A percentile compares a stretch with the other conserved stretches of the same genome.
These are phyloP conservation scores for Chloroceryle amazona DNA, from an alignment of 2,797 vertebrate species.

Conservation along the genomic window DNA sequence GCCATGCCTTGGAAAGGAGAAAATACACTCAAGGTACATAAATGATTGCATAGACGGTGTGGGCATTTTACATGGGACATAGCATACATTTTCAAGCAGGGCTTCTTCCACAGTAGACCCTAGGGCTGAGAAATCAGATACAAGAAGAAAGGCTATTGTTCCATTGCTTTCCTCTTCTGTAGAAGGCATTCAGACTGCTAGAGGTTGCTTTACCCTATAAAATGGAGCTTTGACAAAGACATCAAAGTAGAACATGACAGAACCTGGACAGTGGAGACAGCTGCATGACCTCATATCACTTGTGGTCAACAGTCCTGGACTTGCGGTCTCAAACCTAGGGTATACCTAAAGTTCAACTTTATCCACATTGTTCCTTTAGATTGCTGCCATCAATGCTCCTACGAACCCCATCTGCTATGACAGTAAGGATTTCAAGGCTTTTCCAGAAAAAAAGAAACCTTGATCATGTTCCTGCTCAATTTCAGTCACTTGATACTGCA, in stretches of 20 bases:
- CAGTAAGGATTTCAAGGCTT: not conserved
- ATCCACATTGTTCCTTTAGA: not conserved
- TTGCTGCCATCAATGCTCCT: not conserved
- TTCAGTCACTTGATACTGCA: not conserved
- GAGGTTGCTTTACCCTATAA: not conserved
- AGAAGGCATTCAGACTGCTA: not conserved
- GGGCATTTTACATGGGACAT: not conserved
- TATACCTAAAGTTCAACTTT: not conserved
- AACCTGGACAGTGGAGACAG: not conserved
- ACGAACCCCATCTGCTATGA: not conserved
- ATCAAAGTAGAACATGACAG: not conserved
- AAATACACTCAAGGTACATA: not conserved
- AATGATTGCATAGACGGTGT: accelerated
- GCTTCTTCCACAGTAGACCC: not conserved
- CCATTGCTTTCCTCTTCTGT: not conserved
- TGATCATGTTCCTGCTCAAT: not conserved
- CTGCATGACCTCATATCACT: accelerated
- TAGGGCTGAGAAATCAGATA: not conserved
- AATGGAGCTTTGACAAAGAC: not conserved
- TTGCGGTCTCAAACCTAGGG: not conserved
- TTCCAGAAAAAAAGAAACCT: not conserved
- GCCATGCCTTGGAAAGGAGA: not conserved
- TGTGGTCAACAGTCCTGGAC: not conserved
- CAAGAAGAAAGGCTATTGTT: not conserved
- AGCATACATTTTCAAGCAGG: not conserved